phyloP scores from a whole-genome alignment of 2,888 invertebrate genomes.

The Lamproptera curius region DNA sequence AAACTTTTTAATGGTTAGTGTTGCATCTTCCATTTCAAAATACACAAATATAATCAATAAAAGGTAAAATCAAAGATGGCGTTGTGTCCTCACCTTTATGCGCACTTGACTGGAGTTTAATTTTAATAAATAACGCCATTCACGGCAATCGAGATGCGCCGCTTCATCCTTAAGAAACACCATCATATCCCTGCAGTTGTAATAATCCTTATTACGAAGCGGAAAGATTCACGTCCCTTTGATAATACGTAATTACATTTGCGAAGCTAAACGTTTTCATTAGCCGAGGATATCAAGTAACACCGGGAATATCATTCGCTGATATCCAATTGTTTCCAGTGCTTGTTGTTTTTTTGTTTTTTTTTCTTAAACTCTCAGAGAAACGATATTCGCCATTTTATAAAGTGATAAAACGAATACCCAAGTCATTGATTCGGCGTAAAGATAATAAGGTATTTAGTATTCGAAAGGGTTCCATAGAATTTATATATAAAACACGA shows the following conservation, averaged over 20 bases:
- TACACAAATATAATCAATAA: too few relatives aligned
- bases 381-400: constrained; percentile 22
- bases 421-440: constrained; percentile 16
- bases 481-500: too few relatives aligned
- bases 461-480: constrained; percentile 15
- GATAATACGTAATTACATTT: constrained; percentile 5
- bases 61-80: too few relatives aligned
- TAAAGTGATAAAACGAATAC: constrained; percentile 18
- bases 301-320: constrained; percentile 13
- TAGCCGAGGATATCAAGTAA: constrained; percentile 28
- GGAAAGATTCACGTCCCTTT: constrained; percentile 19
- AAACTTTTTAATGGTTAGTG: too few relatives aligned
- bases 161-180: constrained; percentile 32
- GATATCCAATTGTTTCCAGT: constrained; percentile 16
- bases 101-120: constrained; percentile 43
- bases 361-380: neutral
- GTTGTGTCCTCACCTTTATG: constrained; percentile 36
- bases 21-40: too few relatives aligned
- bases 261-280: constrained; percentile 25
- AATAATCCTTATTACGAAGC: constrained; percentile 8
- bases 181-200: constrained; percentile 14
- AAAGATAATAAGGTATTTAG: constrained; percentile 19
- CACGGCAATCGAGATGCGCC: constrained; percentile 45
- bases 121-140: constrained; percentile 56
- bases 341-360: neutral